Evolutionary conservation across 1,140 invertebrate genomes (phyloP).

Genomic region (Drosophila pallidifrons): DNA sequence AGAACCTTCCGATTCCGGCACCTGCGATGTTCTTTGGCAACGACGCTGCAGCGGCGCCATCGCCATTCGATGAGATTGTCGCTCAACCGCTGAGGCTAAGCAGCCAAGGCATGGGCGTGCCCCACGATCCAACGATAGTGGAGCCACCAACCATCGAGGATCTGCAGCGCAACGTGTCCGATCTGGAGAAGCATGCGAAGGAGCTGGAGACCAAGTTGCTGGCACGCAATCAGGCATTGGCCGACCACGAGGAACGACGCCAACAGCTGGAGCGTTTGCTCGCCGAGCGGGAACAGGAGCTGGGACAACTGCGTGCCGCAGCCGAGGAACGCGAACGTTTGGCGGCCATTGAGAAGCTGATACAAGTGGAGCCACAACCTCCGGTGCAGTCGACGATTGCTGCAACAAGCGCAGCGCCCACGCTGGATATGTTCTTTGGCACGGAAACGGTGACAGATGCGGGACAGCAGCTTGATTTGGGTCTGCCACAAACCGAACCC

Average conservation of each 20-base stretch:
- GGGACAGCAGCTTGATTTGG: conserved; percentile 27
- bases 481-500: conserved; percentile 60
- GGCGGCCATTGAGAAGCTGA: conserved; percentile 53
- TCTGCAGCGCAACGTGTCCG: conserved; percentile 78
- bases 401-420: conserved; percentile 24
- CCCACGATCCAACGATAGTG: not conserved
- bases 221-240: conserved; percentile 36
- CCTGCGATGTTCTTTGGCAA: conserved; percentile 70
- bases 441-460: conserved; percentile 37
- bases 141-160: conserved; percentile 78
- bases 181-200: conserved; percentile 81
- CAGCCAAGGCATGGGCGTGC: conserved; percentile 3
- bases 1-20: conserved; percentile 44
- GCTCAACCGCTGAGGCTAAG: conserved; percentile 44
- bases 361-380: conserved; percentile 11
- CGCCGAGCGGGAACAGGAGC: conserved; percentile 45
- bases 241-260: conserved; percentile 47
- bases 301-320: conserved; percentile 28
- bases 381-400: not conserved
- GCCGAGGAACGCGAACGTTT: conserved; percentile 57
- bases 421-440: conserved; percentile 77
- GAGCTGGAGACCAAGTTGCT: conserved; percentile 58
- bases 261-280: conserved; percentile 31
- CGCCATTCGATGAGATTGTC: conserved; percentile 79
- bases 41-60: conserved; percentile 55